Base-by-base conservation (phyloP, 1,140 invertebrate species). In the Drosophila fuyamai region DNA sequence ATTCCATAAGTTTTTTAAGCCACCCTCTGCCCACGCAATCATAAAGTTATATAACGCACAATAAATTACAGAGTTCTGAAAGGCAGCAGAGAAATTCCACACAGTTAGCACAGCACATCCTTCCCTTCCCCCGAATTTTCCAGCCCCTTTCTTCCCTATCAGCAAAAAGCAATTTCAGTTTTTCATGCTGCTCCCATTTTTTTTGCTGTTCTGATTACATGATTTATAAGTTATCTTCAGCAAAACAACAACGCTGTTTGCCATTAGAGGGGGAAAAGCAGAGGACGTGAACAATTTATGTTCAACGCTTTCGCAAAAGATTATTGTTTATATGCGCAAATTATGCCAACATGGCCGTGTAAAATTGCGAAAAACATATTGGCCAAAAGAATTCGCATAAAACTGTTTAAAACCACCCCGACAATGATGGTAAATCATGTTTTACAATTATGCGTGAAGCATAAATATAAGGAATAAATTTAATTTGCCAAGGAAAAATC, bases 191-290 rank as follows among this genome's bases (percentile, higher is more conserved):
- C 56, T 79, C 43, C 55, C 74, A 61, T 75, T 46, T 63, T 53
- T 66, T 57, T 60, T 83, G 56, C 58, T 66, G 76, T 77, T 85
- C 77, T 90, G 84, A 89, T 89, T 84, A 89, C 73, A 89, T 90
- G 85, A 89, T 89, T 89, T 89, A 89, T 90, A 89, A 81, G 84
- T 90, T 89, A 84, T 88, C 82, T 86, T 86, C 84, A 78, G 72
- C 63, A 75, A 40, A 65, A 65, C 57, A 82, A 59, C 60, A 61
- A 48, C 53, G 55, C 65, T 65, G 79, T 66, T 61, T 43, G 73
- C 73, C 54, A 76, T 73, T 81, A 65, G 58, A 63, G 47, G 67
- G 38, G 41, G 10, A 13, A 14, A 23, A 54, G n/a, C 18, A 13
- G 35, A 44, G 76, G 70, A 83, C 83, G 73, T 68, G 71, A 68